Conservation (phyloP, 2,797 vertebrate species). For the Spea hammondii region DNA sequence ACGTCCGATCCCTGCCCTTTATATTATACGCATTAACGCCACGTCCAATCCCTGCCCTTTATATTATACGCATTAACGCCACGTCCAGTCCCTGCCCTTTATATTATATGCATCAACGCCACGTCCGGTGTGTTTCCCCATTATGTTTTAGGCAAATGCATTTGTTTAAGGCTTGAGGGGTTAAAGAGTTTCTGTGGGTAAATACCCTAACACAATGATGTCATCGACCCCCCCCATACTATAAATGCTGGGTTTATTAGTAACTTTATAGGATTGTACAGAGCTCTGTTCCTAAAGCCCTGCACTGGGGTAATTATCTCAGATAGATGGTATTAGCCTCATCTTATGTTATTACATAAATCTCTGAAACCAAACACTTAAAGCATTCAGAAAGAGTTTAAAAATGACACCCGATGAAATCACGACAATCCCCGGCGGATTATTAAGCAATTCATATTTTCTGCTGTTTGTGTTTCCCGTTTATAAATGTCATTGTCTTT, state of each 20-base stretch:
- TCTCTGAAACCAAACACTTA: constrained; percentile 5
- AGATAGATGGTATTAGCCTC: constrained; percentile 11
- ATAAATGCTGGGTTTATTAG: constrained; percentile 13
- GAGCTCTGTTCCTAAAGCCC: background rate
- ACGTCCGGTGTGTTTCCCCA: too few relatives aligned
- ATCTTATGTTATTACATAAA: constrained; percentile 25
- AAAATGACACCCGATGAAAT: constrained; percentile 38
- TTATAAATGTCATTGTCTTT: constrained; percentile 44
- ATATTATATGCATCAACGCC: too few relatives aligned
- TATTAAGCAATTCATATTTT: constrained; percentile 32
- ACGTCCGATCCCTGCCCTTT: too few relatives aligned
- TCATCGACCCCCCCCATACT: background rate
- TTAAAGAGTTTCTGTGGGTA: background rate
- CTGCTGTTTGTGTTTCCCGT: constrained; percentile 23
- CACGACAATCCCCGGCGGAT: constrained; percentile 21
- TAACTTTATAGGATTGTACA: background rate
- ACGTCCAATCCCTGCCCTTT: too few relatives aligned
- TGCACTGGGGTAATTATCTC: constrained; percentile 10
- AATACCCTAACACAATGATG: background rate
- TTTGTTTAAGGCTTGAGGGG: too few relatives aligned
- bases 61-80: too few relatives aligned
- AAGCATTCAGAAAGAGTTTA: background rate
- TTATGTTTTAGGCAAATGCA: too few relatives aligned
- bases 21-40: too few relatives aligned
- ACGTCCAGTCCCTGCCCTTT: too few relatives aligned